Evolutionary conservation across 2,797 vertebrate genomes (phyloP).

Genomic region (Brachyrhaphis roseni): DNA sequence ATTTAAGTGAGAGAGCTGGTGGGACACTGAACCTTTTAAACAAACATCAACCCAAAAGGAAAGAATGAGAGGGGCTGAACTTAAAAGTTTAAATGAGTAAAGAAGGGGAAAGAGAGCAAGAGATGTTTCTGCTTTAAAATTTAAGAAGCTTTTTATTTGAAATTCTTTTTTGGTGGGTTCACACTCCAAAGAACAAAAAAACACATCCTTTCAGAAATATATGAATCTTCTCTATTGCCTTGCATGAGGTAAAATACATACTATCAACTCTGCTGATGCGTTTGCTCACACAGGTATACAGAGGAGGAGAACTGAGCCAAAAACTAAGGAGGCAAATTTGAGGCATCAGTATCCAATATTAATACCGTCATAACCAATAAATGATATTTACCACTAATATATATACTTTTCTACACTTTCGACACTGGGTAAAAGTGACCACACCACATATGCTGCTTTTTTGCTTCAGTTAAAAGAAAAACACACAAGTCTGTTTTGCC

Average conservation of each 20-base stretch:
- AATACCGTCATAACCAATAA: not conserved
- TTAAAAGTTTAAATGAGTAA: slow-evolving; percentile 52
- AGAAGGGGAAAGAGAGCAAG: slow-evolving; percentile 6
- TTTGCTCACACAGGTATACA: slow-evolving; percentile 30
- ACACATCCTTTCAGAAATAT: slow-evolving; percentile 50
- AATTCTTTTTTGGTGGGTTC: slow-evolving; percentile 45
- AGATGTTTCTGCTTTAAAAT: slow-evolving; percentile 48
- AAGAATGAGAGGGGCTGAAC: slow-evolving; percentile 42
- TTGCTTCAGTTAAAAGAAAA: too few species aligned
- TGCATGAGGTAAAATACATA: slow-evolving; percentile 22
- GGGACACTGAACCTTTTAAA: slow-evolving; percentile 72
- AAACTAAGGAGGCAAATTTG: not conserved
- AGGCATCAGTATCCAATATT: not conserved
- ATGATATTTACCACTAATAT: not conserved
- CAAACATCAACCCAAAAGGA: slow-evolving; percentile 64
- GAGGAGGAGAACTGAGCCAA: slow-evolving; percentile 16
- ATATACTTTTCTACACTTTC: too few species aligned
- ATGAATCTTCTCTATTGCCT: slow-evolving; percentile 58
- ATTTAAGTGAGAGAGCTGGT: slow-evolving; percentile 73
- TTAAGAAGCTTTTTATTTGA: slow-evolving; percentile 56
- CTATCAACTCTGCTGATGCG: slow-evolving; percentile 24
- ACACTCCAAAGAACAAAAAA: slow-evolving; percentile 43
- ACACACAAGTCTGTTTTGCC: too few species aligned
- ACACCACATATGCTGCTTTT: too few species aligned
- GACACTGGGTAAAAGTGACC: too few species aligned